A percentile compares a stretch with the other conserved stretches of the same genome.
Evolutionary conservation across 1,140 invertebrate species (phyloP).

Genomic region (Aphidius gifuensis): DNA sequence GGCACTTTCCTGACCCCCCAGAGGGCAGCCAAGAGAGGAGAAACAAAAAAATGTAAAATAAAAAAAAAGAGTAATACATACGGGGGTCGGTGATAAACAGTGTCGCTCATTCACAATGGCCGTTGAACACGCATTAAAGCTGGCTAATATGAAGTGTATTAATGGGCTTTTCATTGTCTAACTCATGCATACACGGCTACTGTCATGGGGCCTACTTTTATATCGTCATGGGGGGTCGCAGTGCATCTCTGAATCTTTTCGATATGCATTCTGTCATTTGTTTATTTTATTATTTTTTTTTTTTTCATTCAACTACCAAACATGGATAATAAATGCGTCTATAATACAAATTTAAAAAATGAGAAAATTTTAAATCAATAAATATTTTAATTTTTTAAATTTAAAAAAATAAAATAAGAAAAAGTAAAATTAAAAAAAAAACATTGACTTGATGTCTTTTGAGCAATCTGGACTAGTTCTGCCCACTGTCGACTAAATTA

Average conservation of each 20-base stretch:
- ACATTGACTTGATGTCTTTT: slow-evolving; percentile 23
- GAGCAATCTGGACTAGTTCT: slow-evolving; percentile 42
- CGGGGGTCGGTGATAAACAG: slow-evolving; percentile 56
- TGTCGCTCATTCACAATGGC: slow-evolving; percentile 57
- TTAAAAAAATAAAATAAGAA: no score
- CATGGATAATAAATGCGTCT: neutral
- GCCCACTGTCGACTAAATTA: slow-evolving; percentile 49
- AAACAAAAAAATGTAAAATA: slow-evolving; percentile 8
- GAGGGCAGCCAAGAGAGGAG: slow-evolving; percentile 19
- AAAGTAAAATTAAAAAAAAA: no score
- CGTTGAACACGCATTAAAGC: slow-evolving; percentile 55
- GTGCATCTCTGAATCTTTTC: slow-evolving; percentile 24
- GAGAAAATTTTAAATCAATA: neutral
- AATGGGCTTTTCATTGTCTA: slow-evolving; percentile 55
- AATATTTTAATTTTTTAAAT: no score
- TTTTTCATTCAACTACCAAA: slow-evolving; percentile 10
- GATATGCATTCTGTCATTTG: slow-evolving; percentile 7
- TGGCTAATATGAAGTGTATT: slow-evolving; percentile 58
- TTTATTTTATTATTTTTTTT: slow-evolving; percentile 5
- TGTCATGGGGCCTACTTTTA: slow-evolving; percentile 49
- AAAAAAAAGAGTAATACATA: slow-evolving; percentile 26
- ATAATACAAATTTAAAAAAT: neutral
- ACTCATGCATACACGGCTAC: slow-evolving; percentile 53
- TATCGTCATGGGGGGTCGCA: slow-evolving; percentile 49
- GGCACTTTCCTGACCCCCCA: slow-evolving; percentile 38